Conservation (phyloP, 2,888 invertebrate species). For the Cyclophora albipunctata region DNA sequence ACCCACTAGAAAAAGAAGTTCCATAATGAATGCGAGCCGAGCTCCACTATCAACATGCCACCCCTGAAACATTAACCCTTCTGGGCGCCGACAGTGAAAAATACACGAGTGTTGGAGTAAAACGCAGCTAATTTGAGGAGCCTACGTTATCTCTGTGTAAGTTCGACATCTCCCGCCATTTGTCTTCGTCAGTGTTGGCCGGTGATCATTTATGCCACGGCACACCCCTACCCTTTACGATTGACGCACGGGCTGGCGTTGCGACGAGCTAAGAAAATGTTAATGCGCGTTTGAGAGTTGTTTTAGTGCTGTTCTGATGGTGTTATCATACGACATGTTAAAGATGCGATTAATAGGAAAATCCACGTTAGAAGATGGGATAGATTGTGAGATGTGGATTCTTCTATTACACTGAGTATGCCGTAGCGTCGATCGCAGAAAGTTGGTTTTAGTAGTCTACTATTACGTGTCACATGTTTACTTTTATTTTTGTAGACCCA, state of each 20-base stretch:
- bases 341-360: too few species aligned
- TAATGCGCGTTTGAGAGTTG: too few species aligned
- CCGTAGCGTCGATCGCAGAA: too few species aligned
- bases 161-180: constrained; percentile 72
- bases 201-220: constrained; percentile 76
- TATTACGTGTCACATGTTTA: too few species aligned
- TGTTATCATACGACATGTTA: too few species aligned
- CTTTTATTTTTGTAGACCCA: too few species aligned
- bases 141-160: constrained; percentile 73
- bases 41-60: background rate
- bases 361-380: too few species aligned
- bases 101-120: constrained; percentile 55
- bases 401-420: too few species aligned
- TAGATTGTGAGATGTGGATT: too few species aligned
- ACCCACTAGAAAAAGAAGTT: constrained; percentile 20
- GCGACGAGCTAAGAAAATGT: constrained; percentile 5
- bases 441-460: too few species aligned
- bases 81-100: constrained; percentile 51
- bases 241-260: constrained; percentile 26
- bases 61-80: constrained; percentile 34
- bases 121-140: constrained; percentile 71
- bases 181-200: constrained; percentile 74
- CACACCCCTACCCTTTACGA: constrained; percentile 73
- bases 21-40: too few species aligned
- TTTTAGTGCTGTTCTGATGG: too few species aligned